phyloP scores from a whole-genome alignment of 2,797 vertebrate species.

The Champsocephalus esox region DNA sequence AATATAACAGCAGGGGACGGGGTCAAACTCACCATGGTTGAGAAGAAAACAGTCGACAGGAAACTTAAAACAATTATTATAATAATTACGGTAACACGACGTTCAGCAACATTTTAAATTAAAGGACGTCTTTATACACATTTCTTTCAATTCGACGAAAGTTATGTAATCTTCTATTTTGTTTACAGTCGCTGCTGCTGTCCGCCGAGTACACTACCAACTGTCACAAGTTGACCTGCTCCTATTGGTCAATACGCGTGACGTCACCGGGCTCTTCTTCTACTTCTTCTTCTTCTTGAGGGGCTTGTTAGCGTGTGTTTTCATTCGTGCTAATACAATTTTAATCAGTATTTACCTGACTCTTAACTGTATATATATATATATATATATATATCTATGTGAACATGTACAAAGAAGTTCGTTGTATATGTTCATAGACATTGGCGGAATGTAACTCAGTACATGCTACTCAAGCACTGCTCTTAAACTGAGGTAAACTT shows the following conservation, averaged over 20 bases:
- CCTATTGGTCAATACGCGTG: constrained; percentile 57
- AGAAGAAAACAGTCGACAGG: constrained; percentile 20
- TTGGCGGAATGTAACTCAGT: background rate
- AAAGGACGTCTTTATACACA: background rate
- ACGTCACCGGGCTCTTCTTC: constrained; percentile 38
- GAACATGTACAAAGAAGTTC: background rate
- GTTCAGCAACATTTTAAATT: background rate
- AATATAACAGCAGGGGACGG: background rate
- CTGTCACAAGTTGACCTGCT: constrained; percentile 19
- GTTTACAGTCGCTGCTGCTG: background rate
- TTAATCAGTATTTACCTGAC: background rate
- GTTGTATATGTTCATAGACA: background rate
- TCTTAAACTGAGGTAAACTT: background rate
- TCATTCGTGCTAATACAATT: background rate
- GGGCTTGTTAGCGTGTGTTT: background rate
- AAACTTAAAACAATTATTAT: background rate
- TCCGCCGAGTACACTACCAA: background rate
- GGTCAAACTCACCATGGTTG: constrained; percentile 74
- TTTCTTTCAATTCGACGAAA: background rate
- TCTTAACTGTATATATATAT: background rate
- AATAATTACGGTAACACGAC: background rate
- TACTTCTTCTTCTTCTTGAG: no score
- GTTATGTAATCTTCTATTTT: constrained; percentile 3
- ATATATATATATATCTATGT: background rate
- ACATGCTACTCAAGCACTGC: background rate